A percentile compares a stretch with the other conserved stretches of the same genome.
Evolutionary conservation across 1,140 invertebrate species (phyloP).

Genomic region (Aplysia californica): DNA sequence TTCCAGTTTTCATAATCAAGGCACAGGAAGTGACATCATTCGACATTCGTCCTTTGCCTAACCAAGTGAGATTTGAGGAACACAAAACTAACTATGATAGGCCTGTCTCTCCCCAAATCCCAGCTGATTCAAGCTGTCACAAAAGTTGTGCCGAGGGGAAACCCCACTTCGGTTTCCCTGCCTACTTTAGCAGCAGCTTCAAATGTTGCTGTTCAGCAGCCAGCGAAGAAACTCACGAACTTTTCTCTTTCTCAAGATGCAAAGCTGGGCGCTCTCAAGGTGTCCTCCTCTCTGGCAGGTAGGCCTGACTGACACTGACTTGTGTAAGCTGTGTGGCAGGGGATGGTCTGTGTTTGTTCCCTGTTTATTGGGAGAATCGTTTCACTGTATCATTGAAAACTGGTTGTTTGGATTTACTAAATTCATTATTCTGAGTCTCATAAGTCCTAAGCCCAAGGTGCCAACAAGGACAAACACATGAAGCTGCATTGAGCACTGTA

Average conservation of each 20-base stretch:
- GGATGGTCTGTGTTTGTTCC: background rate
- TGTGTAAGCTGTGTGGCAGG: background rate
- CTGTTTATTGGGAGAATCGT: background rate
- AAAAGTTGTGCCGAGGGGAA: slow-evolving; percentile 30
- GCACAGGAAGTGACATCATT: background rate
- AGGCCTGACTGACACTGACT: background rate
- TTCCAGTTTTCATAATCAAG: too few species aligned
- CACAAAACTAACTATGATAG: slow-evolving; percentile 41
- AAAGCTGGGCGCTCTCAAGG: slow-evolving; percentile 1
- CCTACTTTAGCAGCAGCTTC: slow-evolving; percentile 23
- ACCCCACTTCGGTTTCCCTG: background rate
- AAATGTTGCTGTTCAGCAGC: slow-evolving; percentile 20
- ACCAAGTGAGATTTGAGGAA: background rate
- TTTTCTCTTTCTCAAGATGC: background rate
- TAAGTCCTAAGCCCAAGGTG: background rate
- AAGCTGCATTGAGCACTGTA: too few species aligned
- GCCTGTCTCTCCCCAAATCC: too few species aligned
- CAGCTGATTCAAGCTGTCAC: slow-evolving; percentile 34
- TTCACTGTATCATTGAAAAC: background rate
- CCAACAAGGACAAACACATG: background rate
- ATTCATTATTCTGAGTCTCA: background rate
- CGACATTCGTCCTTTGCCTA: slow-evolving; percentile 17
- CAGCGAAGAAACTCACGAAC: slow-evolving; percentile 14
- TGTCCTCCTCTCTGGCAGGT: slow-evolving; percentile 5
- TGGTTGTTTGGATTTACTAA: background rate